These are phyloP conservation scores for Thunnus maccoyii DNA, from an alignment of 2,113 vertebrate species.

Conservation along the genomic window DNA sequence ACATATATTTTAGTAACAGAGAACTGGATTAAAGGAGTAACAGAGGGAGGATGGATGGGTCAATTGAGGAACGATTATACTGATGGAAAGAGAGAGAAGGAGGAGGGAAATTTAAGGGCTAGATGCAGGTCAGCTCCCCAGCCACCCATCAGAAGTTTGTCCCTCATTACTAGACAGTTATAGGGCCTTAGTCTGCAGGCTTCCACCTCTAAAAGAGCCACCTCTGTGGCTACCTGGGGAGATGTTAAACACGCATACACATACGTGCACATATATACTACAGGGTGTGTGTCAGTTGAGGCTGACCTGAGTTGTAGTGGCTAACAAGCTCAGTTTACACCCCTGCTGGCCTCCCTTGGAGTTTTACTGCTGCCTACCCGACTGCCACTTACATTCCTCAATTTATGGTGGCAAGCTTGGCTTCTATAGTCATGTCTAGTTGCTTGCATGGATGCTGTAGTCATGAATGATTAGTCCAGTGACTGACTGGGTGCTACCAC, in stretches of 20 bases:
- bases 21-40: neutral
- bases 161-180: constrained; percentile 78
- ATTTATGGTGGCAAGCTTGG: constrained; percentile 78
- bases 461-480: constrained; percentile 66
- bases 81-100: constrained; percentile 23
- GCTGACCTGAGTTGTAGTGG: constrained; percentile 66
- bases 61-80: constrained; percentile 8
- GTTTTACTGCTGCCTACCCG: constrained; percentile 77
- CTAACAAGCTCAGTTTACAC: constrained; percentile 83
- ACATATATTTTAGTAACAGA: neutral
- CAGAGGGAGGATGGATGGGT: neutral
- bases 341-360: constrained; percentile 74
- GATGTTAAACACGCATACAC: constrained; percentile 51
- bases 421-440: constrained; percentile 72
- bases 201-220: constrained; percentile 64
- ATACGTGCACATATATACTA: constrained; percentile 35
- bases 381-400: constrained; percentile 81
- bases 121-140: constrained; percentile 66
- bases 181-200: constrained; percentile 54
- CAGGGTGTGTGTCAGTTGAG: constrained; percentile 58
- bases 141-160: constrained; percentile 63
- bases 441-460: constrained; percentile 69
- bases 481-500: constrained; percentile 56
- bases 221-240: constrained; percentile 65
- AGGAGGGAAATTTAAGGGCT: constrained; percentile 34